Evolutionary conservation across 2,888 invertebrate species (phyloP).

Genomic region (Hymenopus coronatus): DNA sequence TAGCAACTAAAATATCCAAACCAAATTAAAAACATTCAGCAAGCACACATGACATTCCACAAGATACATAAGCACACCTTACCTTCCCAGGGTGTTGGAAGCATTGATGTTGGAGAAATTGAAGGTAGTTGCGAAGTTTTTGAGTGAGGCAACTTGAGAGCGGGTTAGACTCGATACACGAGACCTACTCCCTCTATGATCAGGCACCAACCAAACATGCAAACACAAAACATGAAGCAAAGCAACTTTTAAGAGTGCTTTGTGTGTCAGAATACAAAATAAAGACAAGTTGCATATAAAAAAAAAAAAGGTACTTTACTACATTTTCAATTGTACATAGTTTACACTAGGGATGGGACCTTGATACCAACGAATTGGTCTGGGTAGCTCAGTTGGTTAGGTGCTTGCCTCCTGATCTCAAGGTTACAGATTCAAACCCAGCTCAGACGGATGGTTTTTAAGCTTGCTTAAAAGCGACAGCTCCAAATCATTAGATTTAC

Average conservation of each 20-base stretch:
- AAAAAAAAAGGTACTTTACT: not conserved
- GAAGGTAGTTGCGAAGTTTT: constrained; percentile 54
- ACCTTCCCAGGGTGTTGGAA: constrained; percentile 45
- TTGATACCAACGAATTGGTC: no score
- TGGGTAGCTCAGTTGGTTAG: no score
- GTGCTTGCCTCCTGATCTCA: no score
- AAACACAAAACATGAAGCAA: constrained; percentile 7
- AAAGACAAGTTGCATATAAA: not conserved
- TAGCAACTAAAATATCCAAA: not conserved
- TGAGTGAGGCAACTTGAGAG: constrained; percentile 55
- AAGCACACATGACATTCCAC: not conserved
- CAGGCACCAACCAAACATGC: constrained; percentile 31
- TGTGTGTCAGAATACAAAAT: not conserved
- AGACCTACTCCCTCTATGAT: constrained; percentile 48
- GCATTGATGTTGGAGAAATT: constrained; percentile 51
- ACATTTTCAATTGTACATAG: no score
- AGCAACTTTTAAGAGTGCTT: not conserved
- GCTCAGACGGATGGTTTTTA: no score
- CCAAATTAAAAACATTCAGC: not conserved
- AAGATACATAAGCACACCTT: constrained; percentile 35
- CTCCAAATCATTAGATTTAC: no score
- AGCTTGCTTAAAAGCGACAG: no score
- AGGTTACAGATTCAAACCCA: no score
- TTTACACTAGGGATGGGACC: no score
- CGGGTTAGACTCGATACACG: constrained; percentile 57